Percentiles rank a stretch among this genome's conserved stretches.
phyloP scores from a whole-genome alignment of 2,113 vertebrate genomes.

The Cettia cetti region DNA sequence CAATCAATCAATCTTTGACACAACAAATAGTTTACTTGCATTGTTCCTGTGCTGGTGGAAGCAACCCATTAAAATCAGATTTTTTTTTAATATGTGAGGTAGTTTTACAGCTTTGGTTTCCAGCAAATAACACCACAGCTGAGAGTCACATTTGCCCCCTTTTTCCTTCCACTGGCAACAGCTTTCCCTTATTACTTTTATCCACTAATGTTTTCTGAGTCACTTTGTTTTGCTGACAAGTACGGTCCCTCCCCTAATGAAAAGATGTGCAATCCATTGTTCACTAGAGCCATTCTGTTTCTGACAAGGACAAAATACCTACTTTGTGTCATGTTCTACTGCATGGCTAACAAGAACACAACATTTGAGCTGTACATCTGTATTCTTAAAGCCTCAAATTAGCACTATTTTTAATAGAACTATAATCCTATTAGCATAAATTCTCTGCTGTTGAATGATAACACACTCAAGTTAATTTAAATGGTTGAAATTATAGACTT shows the following conservation, averaged over 20 bases:
- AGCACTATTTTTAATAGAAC: conserved; percentile 50
- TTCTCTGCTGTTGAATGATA: conserved; percentile 28
- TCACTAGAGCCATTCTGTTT: conserved; percentile 24
- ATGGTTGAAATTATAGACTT: conserved; percentile 24
- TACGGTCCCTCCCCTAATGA: background rate
- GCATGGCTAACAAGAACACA: conserved; percentile 7
- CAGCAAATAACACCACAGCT: background rate
- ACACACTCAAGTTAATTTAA: conserved; percentile 4
- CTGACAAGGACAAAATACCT: conserved; percentile 38
- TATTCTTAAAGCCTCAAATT: conserved; percentile 46
- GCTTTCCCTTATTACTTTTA: background rate
- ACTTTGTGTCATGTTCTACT: conserved; percentile 9
- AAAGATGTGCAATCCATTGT: conserved; percentile 3
- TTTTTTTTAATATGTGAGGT: background rate
- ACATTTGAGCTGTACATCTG: background rate
- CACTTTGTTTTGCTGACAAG: conserved; percentile 26
- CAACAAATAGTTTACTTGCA: background rate
- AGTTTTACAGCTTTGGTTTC: background rate
- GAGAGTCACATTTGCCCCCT: background rate
- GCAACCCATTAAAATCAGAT: background rate
- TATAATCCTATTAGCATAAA: conserved; percentile 46
- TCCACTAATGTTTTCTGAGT: background rate
- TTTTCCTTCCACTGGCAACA: background rate
- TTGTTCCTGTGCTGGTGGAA: background rate
- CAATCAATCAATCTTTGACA: background rate